Evolutionary conservation across 2,113 vertebrate species (phyloP).

Genomic region (Cathartes aura): DNA sequence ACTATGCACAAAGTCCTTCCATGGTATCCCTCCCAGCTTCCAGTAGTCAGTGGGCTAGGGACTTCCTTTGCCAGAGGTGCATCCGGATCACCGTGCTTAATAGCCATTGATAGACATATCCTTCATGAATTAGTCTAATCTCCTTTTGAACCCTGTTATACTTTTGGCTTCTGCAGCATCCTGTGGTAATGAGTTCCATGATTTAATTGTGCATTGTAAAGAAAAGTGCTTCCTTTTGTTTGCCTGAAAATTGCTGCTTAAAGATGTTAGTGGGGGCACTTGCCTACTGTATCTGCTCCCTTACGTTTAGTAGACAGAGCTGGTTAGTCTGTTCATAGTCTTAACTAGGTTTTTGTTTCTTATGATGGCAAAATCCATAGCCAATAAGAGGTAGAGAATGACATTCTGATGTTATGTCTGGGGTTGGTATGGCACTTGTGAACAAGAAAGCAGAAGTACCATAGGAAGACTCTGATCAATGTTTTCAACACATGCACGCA

Average conservation of each 20-base stretch:
- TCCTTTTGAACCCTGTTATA: conserved; percentile 27
- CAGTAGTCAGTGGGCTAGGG: neutral
- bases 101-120: conserved; percentile 54
- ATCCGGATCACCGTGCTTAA: conserved; percentile 19
- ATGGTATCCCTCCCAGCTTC: neutral
- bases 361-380: neutral
- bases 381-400: neutral
- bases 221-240: conserved; percentile 60
- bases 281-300: neutral
- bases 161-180: conserved; percentile 53
- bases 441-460: neutral
- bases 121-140: conserved; percentile 34
- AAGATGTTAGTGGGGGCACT: neutral
- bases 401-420: neutral
- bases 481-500: neutral
- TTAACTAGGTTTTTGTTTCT: neutral
- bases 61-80: neutral
- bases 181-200: conserved; percentile 31
- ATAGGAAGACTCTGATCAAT: neutral
- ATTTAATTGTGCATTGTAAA: conserved; percentile 34
- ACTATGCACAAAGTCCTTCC: neutral
- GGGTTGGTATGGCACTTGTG: neutral
- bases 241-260: neutral
- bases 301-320: neutral
- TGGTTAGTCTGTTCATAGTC: neutral